Conservation (phyloP, 2,797 vertebrate species). For the Allobates femoralis region DNA sequence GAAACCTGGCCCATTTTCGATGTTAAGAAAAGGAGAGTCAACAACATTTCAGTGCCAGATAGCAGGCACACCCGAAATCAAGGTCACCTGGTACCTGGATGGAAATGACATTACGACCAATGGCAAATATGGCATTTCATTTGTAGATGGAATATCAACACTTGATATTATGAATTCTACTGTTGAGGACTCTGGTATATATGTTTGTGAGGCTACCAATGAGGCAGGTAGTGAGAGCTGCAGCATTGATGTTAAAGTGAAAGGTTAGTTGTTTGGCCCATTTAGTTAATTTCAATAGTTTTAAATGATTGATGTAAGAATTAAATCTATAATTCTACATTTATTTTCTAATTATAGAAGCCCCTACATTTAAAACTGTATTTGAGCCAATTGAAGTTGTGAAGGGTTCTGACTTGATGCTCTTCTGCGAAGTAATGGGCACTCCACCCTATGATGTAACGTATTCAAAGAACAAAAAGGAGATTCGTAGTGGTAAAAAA, state of each 20-base stretch:
- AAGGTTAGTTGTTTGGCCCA: conserved; percentile 84
- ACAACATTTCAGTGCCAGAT: conserved; percentile 92
- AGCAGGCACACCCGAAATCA: conserved; percentile 92
- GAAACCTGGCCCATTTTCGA: conserved; percentile 86
- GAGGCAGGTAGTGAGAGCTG: conserved; percentile 96
- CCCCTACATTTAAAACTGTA: conserved; percentile 87
- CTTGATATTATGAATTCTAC: conserved; percentile 84
- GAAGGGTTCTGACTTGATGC: conserved; percentile 80
- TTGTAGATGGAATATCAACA: conserved; percentile 84
- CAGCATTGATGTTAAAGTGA: conserved; percentile 93
- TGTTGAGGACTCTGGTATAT: conserved; percentile 86
- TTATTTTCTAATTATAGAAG: conserved; percentile 80
- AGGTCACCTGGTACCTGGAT: conserved; percentile 91
- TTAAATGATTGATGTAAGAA: background rate
- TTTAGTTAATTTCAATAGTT: background rate
- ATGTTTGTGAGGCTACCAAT: conserved; percentile 94
- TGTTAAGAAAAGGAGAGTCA: conserved; percentile 87
- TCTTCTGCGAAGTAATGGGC: conserved; percentile 87
- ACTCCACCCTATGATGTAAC: conserved; percentile 89
- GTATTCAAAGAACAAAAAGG: conserved; percentile 93
- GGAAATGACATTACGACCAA: conserved; percentile 87
- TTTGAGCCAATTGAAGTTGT: conserved; percentile 83
- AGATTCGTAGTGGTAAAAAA: conserved; percentile 91
- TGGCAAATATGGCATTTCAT: conserved; percentile 81
- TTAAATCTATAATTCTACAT: conserved; percentile 59